Percentiles rank a stretch among this genome's conserved stretches.
These are phyloP conservation scores for Nicator chloris DNA, from an alignment of 2,113 vertebrate species.

Conservation along the genomic window DNA sequence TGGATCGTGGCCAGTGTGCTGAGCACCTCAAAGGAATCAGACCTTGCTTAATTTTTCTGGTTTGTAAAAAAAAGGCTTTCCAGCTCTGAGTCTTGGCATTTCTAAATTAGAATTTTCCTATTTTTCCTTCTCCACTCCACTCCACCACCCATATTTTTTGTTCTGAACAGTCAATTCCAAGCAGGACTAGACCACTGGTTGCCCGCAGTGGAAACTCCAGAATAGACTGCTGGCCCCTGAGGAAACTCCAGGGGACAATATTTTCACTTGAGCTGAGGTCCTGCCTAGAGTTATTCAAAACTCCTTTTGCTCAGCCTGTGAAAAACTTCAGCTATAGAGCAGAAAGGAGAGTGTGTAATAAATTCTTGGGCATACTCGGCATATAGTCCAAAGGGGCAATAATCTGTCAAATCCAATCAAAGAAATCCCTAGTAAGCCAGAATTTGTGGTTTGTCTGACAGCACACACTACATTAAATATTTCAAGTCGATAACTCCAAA, in stretches of 20 bases:
- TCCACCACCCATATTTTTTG: neutral
- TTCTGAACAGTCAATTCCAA: neutral
- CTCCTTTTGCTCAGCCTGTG: neutral
- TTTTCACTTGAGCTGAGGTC: neutral
- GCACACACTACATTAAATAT: neutral
- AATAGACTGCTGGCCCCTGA: neutral
- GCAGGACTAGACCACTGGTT: neutral
- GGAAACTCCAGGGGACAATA: neutral
- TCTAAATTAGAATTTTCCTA: neutral
- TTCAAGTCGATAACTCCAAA: neutral
- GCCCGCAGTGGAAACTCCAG: neutral
- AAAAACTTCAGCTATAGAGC: neutral
- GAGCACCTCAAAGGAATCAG: neutral
- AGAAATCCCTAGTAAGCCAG: neutral
- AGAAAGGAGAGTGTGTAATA: neutral
- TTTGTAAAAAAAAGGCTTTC: neutral
- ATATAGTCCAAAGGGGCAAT: neutral
- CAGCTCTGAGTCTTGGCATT: neutral
- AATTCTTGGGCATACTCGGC: neutral
- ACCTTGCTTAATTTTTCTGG: neutral
- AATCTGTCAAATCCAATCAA: conserved; percentile 3
- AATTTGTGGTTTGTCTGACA: neutral
- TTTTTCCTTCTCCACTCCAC: neutral
- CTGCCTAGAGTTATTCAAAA: neutral
- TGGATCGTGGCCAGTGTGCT: neutral